phyloP scores from a whole-genome alignment of 2,888 invertebrate genomes.

The Chelonus formosanus region DNA sequence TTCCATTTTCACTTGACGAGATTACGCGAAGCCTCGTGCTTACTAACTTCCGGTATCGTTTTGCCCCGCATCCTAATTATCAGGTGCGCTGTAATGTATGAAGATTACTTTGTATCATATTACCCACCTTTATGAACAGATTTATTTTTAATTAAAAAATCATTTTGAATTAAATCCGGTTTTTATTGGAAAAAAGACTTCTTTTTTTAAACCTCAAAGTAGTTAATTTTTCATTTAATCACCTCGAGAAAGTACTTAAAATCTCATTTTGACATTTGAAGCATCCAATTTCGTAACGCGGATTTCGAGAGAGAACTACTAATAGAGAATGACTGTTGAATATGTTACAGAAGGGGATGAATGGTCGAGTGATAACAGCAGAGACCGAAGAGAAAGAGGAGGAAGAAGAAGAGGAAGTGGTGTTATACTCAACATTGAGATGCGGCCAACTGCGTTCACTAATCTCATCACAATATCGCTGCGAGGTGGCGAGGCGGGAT shows the following conservation, averaged over 20 bases:
- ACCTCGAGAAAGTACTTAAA: conserved; percentile 11
- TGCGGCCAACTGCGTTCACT: conserved; percentile 73
- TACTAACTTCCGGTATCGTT: conserved; percentile 53
- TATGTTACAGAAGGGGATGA: not conserved
- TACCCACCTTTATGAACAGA: not conserved
- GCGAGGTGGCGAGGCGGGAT: conserved; percentile 62
- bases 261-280: conserved; percentile 17
- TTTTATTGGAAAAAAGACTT: too few species aligned
- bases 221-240: conserved; percentile 26
- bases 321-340: conserved; percentile 6
- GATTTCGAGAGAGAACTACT: not conserved
- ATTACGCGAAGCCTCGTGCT: conserved; percentile 49
- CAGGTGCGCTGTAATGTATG: conserved; percentile 7
- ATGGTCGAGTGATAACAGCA: conserved; percentile 23
- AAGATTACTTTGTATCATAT: conserved; percentile 10
- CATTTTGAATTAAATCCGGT: too few species aligned
- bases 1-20: conserved; percentile 34
- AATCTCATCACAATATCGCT: conserved; percentile 75
- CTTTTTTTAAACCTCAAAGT: not conserved
- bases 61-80: conserved; percentile 45
- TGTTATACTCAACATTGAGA: conserved; percentile 66
- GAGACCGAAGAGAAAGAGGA: conserved; percentile 20
- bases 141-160: not conserved
- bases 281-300: not conserved
- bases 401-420: conserved; percentile 26